phyloP scores from a whole-genome alignment of 1,140 invertebrate species.

The Meloidogyne exigua region DNA sequence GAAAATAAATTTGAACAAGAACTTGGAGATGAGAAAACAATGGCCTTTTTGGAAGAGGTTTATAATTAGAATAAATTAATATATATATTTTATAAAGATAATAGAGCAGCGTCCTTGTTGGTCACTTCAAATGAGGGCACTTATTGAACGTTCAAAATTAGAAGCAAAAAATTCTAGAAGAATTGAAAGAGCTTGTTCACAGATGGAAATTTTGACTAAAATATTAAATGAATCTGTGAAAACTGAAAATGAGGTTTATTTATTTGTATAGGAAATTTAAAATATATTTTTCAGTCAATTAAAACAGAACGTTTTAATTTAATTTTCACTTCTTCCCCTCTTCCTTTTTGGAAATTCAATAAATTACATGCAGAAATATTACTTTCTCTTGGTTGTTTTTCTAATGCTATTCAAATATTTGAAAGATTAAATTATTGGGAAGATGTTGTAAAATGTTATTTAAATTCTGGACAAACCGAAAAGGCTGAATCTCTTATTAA shows the following conservation, averaged over 20 bases:
- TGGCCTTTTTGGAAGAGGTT: slow-evolving; percentile 30
- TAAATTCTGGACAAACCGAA: slow-evolving; percentile 28
- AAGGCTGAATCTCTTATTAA: slow-evolving; percentile 38
- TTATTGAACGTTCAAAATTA: slow-evolving; percentile 33
- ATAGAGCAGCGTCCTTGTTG: slow-evolving; percentile 30
- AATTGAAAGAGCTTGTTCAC: slow-evolving; percentile 37
- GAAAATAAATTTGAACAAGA: neutral
- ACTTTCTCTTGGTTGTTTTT: slow-evolving; percentile 38
- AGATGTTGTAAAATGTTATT: slow-evolving; percentile 32
- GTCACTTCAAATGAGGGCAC: slow-evolving; percentile 37
- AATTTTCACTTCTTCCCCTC: slow-evolving; percentile 30
- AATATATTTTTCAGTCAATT: neutral
- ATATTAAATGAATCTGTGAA: slow-evolving; percentile 26
- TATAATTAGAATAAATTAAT: too few relatives aligned
- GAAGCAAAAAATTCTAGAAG: slow-evolving; percentile 25
- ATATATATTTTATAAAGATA: slow-evolving; percentile 12
- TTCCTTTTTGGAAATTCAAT: slow-evolving; percentile 34
- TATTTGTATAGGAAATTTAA: neutral
- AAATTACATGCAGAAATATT: slow-evolving; percentile 32
- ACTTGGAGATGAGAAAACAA: slow-evolving; percentile 10
- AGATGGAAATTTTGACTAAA: slow-evolving; percentile 31
- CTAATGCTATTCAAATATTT: slow-evolving; percentile 38
- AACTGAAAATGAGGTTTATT: neutral
- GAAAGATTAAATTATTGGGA: slow-evolving; percentile 36
- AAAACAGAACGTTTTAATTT: slow-evolving; percentile 13